Conservation (phyloP, 2,797 vertebrate genomes). For the Eulemur rubriventer region DNA sequence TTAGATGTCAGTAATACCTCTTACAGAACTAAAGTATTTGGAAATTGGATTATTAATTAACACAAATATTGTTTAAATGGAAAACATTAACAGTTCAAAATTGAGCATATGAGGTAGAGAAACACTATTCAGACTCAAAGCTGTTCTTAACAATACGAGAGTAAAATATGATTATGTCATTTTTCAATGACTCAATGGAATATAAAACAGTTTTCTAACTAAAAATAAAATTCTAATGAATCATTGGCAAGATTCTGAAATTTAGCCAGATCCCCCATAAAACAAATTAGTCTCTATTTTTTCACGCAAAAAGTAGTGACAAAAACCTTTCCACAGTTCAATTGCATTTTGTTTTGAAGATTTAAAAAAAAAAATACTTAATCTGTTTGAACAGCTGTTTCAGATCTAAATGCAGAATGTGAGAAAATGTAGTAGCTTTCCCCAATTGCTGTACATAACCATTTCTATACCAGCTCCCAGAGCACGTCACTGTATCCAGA, state of each 20-base stretch:
- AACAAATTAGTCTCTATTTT: slow-evolving; percentile 66
- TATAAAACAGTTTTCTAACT: slow-evolving; percentile 46
- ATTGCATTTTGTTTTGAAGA: slow-evolving; percentile 30
- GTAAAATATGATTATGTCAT: slow-evolving; percentile 25
- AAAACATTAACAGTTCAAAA: slow-evolving; percentile 51
- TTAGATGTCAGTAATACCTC: slow-evolving; percentile 6
- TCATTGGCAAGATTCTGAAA: slow-evolving; percentile 58
- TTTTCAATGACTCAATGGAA: slow-evolving; percentile 51
- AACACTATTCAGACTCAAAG: background rate
- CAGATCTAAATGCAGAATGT: background rate
- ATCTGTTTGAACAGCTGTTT: slow-evolving; percentile 40
- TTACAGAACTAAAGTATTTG: slow-evolving; percentile 25
- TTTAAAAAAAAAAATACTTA: background rate
- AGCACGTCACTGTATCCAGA: background rate
- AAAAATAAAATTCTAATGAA: slow-evolving; percentile 67
- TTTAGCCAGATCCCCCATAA: slow-evolving; percentile 25
- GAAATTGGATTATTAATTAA: slow-evolving; percentile 55
- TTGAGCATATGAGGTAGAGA: background rate
- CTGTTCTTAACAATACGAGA: background rate
- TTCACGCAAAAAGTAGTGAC: slow-evolving; percentile 47
- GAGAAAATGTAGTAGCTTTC: background rate
- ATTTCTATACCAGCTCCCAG: background rate
- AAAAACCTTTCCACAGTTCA: slow-evolving; percentile 10
- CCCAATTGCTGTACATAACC: background rate
- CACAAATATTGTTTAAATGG: slow-evolving; percentile 32